Conservation (phyloP, 2,888 invertebrate species). For the Chloroclysta siterata region DNA sequence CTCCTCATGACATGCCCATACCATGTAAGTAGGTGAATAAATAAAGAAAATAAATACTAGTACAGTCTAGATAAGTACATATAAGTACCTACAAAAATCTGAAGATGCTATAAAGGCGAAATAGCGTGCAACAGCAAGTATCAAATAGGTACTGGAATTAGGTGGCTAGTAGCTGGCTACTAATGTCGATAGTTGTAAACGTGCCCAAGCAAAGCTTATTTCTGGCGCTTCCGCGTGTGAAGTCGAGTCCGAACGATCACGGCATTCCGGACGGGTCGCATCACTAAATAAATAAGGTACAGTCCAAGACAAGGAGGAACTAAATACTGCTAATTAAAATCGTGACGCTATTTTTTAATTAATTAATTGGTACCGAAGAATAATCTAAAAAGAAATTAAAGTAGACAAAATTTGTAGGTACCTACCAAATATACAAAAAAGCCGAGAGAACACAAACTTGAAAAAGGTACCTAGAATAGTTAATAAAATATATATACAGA, state of each 20-base stretch:
- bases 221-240: conserved; percentile 79
- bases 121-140: conserved; percentile 12
- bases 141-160: conserved; percentile 28
- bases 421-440: neutral
- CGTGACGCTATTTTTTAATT: conserved; percentile 10
- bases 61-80: neutral
- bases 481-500: conserved; percentile 18
- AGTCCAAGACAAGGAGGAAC: conserved; percentile 26
- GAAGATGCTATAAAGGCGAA: conserved; percentile 5
- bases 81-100: neutral
- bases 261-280: conserved; percentile 66
- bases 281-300: conserved; percentile 34
- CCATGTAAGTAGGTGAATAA: too few relatives aligned
- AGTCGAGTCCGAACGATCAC: conserved; percentile 65
- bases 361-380: neutral
- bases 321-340: conserved; percentile 26
- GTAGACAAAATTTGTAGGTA: neutral
- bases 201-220: conserved; percentile 75
- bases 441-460: neutral
- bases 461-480: conserved; percentile 6
- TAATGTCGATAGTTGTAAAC: conserved; percentile 47
- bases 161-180: conserved; percentile 34
- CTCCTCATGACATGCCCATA: too few relatives aligned
- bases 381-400: neutral
- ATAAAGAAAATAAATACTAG: neutral